A percentile compares a stretch with the other conserved stretches of the same genome.
These are phyloP conservation scores for Anoplophora glabripennis DNA, from an alignment of 1,140 invertebrate species.

Conservation along the genomic window DNA sequence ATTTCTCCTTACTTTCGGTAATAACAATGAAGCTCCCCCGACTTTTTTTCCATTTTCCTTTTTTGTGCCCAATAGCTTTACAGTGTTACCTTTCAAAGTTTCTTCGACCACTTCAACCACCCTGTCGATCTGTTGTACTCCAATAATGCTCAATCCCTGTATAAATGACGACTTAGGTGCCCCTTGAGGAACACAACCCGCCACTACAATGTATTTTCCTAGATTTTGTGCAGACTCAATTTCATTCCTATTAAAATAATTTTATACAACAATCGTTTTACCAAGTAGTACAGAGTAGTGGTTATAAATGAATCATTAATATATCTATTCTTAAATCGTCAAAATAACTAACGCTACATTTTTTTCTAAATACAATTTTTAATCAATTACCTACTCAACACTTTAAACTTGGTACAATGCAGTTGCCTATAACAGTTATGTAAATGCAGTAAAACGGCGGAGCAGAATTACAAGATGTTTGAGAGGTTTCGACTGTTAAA, in stretches of 20 bases:
- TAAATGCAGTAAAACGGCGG: no score
- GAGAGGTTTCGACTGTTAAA: no score
- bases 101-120: conserved; percentile 99
- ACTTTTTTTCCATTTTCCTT: conserved; percentile 75
- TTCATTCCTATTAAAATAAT: conserved; percentile 69
- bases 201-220: conserved; percentile 86
- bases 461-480: no score
- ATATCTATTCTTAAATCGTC: no score
- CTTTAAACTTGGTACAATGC: no score
- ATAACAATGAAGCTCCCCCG: conserved; percentile 78
- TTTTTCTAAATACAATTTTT: no score
- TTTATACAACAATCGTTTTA: neutral
- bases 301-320: no score
- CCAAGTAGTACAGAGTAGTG: no score
- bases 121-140: conserved; percentile 96
- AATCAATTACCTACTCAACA: no score
- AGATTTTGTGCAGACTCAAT: conserved; percentile 73
- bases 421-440: no score
- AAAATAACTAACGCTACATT: no score
- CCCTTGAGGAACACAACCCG: conserved; percentile 95
- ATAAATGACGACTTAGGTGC: conserved; percentile 72
- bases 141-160: conserved; percentile 85
- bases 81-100: conserved; percentile 89
- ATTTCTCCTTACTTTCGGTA: conserved; percentile 95
- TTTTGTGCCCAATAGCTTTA: conserved; percentile 80